Conservation (phyloP, 2,113 vertebrate genomes). For the Cervus canadensis region DNA sequence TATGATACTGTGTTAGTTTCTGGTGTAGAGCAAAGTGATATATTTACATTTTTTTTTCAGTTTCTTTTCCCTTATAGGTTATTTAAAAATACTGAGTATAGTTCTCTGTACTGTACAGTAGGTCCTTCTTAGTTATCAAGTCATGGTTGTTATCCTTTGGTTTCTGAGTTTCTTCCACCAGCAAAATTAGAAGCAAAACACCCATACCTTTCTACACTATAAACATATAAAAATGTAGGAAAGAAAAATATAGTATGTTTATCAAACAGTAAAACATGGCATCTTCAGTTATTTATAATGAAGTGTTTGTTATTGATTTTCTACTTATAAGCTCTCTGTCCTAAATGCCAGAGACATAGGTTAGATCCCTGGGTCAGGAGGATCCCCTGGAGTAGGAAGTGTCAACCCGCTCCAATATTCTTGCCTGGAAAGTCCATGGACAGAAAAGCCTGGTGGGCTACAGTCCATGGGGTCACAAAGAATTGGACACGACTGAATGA, state of each 20-base stretch:
- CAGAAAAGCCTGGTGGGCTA: not conserved
- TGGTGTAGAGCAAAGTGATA: not conserved
- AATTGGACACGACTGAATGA: not conserved
- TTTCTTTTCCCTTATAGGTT: not conserved
- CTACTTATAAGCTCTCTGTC: not conserved
- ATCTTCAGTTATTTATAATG: slow-evolving; percentile 11
- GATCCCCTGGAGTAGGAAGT: not conserved
- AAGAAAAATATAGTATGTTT: not conserved
- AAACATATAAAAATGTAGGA: not conserved
- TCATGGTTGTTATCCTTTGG: slow-evolving; percentile 54
- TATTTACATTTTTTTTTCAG: not conserved
- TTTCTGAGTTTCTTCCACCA: slow-evolving; percentile 38
- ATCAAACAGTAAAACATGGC: not conserved
- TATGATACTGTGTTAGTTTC: not conserved
- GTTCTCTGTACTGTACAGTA: not conserved
- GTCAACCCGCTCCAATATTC: not conserved
- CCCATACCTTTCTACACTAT: not conserved
- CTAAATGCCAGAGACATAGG: not conserved
- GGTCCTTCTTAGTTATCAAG: not conserved
- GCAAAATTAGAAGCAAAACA: not conserved
- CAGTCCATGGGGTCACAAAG: not conserved
- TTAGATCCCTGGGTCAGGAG: not conserved
- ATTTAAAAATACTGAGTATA: not conserved
- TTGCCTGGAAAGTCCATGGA: not conserved
- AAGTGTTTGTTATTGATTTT: not conserved